These are phyloP conservation scores for Takifugu bimaculatus DNA, from an alignment of 2,113 vertebrate genomes.

Conservation along the genomic window DNA sequence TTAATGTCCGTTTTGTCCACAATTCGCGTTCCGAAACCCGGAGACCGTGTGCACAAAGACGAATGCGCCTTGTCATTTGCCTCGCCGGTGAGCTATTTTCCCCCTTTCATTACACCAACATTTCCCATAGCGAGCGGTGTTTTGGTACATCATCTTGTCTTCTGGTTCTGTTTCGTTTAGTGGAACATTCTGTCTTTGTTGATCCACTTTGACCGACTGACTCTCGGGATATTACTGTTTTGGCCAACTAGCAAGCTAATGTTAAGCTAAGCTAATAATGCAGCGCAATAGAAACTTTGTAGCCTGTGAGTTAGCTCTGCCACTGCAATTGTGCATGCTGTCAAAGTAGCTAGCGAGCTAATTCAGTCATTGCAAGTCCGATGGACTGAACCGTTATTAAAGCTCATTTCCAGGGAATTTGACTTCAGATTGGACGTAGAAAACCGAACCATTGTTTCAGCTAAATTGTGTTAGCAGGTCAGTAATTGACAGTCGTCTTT, in stretches of 20 bases:
- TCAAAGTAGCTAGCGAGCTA: constrained; percentile 28
- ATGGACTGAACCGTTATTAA: too few species aligned
- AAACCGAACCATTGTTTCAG: not conserved
- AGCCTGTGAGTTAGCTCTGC: constrained; percentile 34
- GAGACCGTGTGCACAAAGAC: constrained; percentile 97
- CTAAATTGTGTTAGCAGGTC: constrained; percentile 5
- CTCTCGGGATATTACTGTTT: constrained; percentile 17
- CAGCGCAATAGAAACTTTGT: constrained; percentile 35
- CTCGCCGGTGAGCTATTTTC: constrained; percentile 83
- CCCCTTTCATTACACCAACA: constrained; percentile 4
- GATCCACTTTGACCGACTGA: not conserved
- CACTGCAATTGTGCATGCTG: constrained; percentile 23
- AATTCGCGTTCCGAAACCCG: constrained; percentile 91
- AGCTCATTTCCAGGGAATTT: not conserved
- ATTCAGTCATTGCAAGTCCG: not conserved
- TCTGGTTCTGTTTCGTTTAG: not conserved
- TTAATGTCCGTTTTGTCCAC: constrained; percentile 91
- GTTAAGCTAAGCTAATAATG: constrained; percentile 60
- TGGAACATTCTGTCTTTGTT: not conserved
- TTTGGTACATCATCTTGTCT: not conserved
- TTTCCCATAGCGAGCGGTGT: not conserved
- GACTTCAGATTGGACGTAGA: not conserved
- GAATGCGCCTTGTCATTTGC: constrained; percentile 97
- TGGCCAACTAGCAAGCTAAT: constrained; percentile 44
- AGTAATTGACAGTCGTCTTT: not conserved